Evolutionary conservation across 2,888 invertebrate species (phyloP).

Genomic region (Drosophila siamana): DNA sequence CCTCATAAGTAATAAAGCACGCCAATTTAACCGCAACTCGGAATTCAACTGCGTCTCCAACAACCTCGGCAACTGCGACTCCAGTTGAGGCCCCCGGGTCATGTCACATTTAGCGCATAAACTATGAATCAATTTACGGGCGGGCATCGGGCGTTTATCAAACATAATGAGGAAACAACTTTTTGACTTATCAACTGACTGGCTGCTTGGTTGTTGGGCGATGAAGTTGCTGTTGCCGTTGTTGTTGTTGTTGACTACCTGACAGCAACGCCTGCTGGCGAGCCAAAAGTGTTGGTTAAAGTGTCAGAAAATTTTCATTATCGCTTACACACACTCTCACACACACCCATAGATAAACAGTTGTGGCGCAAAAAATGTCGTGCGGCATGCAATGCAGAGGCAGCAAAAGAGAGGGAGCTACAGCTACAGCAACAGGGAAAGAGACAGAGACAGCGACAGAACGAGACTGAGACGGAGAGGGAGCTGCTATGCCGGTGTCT

Average conservation of each 20-base stretch:
- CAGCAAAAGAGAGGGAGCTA: conserved; percentile 35
- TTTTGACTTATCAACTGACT: conserved; percentile 74
- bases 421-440: background rate
- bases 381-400: conserved; percentile 65
- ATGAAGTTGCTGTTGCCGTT: conserved; percentile 33
- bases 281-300: conserved; percentile 78
- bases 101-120: conserved; percentile 83
- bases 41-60: conserved; percentile 44
- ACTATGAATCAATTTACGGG: conserved; percentile 78
- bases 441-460: conserved; percentile 23
- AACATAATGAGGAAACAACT: conserved; percentile 80
- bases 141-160: conserved; percentile 75
- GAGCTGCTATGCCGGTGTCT: conserved; percentile 66
- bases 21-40: conserved; percentile 60
- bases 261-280: conserved; percentile 67
- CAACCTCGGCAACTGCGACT: background rate
- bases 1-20: conserved; percentile 79
- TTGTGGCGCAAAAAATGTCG: conserved; percentile 71
- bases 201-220: conserved; percentile 24
- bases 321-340: conserved; percentile 62
- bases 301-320: conserved; percentile 81
- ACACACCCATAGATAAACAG: conserved; percentile 9
- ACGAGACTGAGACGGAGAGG: conserved; percentile 28
- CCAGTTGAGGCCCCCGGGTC: conserved; percentile 47
- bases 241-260: conserved; percentile 42